Percentiles rank a stretch among this genome's conserved stretches.
Conservation (phyloP, 35 echinoderm and acorn worm genomes). For the Patiria miniata region DNA sequence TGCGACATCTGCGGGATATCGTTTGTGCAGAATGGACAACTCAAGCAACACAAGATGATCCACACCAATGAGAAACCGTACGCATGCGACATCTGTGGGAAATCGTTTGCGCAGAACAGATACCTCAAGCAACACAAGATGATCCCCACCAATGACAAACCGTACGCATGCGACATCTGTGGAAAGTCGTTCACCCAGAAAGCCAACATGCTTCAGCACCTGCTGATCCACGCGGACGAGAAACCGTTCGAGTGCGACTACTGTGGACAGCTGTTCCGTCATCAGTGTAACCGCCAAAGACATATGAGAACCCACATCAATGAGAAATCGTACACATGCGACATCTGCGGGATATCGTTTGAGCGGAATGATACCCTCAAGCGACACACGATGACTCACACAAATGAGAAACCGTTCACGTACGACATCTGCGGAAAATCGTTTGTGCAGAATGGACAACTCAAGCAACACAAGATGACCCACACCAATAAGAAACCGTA, state of each 20-base stretch:
- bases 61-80: too few relatives aligned
- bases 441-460: background rate
- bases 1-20: too few relatives aligned
- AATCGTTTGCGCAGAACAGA: too few relatives aligned
- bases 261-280: background rate
- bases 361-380: background rate
- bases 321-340: conserved; percentile 33
- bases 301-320: conserved; percentile 34
- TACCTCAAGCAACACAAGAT: too few relatives aligned
- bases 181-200: too few relatives aligned
- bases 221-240: background rate
- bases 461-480: too few relatives aligned
- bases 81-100: too few relatives aligned
- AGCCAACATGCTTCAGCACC: too few relatives aligned
- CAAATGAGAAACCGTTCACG: conserved; percentile 31
- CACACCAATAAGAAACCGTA: too few relatives aligned
- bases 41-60: too few relatives aligned
- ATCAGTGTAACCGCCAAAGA: background rate
- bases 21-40: too few relatives aligned
- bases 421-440: conserved; percentile 30
- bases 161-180: too few relatives aligned
- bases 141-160: background rate
- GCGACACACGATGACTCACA: conserved; percentile 34
- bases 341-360: conserved; percentile 31
- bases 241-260: background rate